phyloP scores from a whole-genome alignment of 2,888 invertebrate species.

The Notodonta dromedarius region DNA sequence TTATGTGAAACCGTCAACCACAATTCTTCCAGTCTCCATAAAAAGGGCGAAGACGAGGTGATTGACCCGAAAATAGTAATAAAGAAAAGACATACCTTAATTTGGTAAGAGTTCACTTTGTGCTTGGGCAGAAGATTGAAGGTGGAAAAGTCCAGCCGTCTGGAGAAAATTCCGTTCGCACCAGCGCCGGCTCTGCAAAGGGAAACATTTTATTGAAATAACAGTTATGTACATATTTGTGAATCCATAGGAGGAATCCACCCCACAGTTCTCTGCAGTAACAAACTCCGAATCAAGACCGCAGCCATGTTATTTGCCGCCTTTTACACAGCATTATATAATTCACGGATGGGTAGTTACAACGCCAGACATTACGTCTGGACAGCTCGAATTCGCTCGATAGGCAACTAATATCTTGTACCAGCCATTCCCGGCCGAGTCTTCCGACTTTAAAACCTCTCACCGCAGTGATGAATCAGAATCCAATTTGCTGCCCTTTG shows the following conservation, averaged over 20 bases:
- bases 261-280: not conserved
- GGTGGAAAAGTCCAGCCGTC: conserved; percentile 96
- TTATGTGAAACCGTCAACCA: too few species aligned
- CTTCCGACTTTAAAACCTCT: conserved; percentile 37
- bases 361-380: conserved; percentile 32
- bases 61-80: too few species aligned
- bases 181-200: conserved; percentile 92
- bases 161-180: conserved; percentile 96
- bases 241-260: conserved; percentile 6
- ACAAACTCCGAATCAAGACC: not conserved
- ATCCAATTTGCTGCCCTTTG: conserved; percentile 48
- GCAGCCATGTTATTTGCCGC: conserved; percentile 1
- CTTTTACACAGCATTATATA: conserved; percentile 16
- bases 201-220: conserved; percentile 27
- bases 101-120: conserved; percentile 99
- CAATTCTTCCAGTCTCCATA: too few species aligned
- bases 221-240: not conserved
- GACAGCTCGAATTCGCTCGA: conserved; percentile 28
- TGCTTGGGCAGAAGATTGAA: conserved; percentile 97
- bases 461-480: conserved; percentile 46
- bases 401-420: conserved; percentile 27
- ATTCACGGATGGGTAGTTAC: conserved; percentile 23
- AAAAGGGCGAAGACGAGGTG: too few species aligned
- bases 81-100: conserved; percentile 89
- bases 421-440: conserved; percentile 18